phyloP scores from a whole-genome alignment of 1,140 invertebrate genomes.

The Chrysomallon squamiferum region DNA sequence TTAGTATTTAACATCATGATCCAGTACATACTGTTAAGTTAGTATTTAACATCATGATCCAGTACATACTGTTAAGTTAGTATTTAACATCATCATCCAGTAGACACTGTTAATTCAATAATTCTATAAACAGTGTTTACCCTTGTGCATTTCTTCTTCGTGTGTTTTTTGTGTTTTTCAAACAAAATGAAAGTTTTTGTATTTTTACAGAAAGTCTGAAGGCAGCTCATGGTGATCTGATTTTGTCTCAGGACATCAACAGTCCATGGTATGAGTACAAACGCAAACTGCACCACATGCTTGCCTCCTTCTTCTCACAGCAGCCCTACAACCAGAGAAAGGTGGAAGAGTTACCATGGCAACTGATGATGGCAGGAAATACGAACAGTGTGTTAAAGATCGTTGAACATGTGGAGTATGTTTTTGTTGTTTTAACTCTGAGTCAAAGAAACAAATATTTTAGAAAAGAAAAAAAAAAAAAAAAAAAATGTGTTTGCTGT shows the following conservation, averaged over 20 bases:
- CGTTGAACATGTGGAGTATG: slow-evolving; percentile 48
- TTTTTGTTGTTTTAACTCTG: not conserved
- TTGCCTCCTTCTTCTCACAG: slow-evolving; percentile 45
- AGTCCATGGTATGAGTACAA: not conserved
- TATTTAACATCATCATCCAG: too few species aligned
- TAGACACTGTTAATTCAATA: too few species aligned
- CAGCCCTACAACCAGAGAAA: slow-evolving; percentile 33
- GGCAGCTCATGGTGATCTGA: not conserved
- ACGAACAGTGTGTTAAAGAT: slow-evolving; percentile 28
- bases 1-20: too few species aligned
- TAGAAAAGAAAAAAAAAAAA: too few species aligned
- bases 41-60: too few species aligned
- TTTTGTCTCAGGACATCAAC: not conserved
- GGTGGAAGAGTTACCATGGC: slow-evolving; percentile 54
- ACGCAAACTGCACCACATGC: slow-evolving; percentile 28
- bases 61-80: too few species aligned
- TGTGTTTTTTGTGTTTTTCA: too few species aligned
- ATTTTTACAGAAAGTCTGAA: not conserved
- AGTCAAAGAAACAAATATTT: too few species aligned
- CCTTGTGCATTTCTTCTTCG: too few species aligned
- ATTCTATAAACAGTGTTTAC: too few species aligned
- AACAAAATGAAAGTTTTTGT: too few species aligned
- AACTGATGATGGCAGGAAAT: slow-evolving; percentile 50
- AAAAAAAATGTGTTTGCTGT: not conserved
- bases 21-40: too few species aligned